Evolutionary conservation across 2,113 vertebrate genomes (phyloP).

Genomic region (Pachycephala philippinensis): DNA sequence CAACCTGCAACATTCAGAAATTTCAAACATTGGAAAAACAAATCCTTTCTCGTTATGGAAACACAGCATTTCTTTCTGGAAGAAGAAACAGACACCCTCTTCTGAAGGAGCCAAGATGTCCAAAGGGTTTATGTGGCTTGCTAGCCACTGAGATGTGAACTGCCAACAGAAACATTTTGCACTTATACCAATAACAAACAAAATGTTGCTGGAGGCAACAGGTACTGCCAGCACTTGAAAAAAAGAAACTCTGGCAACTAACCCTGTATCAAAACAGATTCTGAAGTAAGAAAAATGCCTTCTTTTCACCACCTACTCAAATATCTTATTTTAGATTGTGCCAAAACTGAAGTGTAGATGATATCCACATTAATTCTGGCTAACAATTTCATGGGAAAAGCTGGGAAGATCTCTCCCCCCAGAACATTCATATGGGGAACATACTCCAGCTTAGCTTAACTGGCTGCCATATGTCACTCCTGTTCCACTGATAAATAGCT

Average conservation of each 20-base stretch:
- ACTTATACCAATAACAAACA: conserved; percentile 33
- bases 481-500: background rate
- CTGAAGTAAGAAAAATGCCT: conserved; percentile 14
- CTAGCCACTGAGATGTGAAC: background rate
- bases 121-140: background rate
- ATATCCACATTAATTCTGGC: conserved; percentile 29
- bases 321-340: background rate
- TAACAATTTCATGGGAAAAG: conserved; percentile 15
- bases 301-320: conserved; percentile 22
- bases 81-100: background rate
- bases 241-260: conserved; percentile 22
- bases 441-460: background rate
- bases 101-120: background rate
- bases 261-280: conserved; percentile 21
- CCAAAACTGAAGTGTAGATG: background rate
- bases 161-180: conserved; percentile 15
- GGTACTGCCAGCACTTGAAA: conserved; percentile 2
- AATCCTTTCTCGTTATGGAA: background rate
- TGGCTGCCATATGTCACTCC: background rate
- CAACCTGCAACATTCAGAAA: background rate
- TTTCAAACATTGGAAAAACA: background rate
- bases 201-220: conserved; percentile 4
- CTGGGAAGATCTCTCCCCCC: background rate
- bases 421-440: background rate
- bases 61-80: background rate